Conservation (phyloP, 2,113 vertebrate genomes). For the Aphelocoma coerulescens region DNA sequence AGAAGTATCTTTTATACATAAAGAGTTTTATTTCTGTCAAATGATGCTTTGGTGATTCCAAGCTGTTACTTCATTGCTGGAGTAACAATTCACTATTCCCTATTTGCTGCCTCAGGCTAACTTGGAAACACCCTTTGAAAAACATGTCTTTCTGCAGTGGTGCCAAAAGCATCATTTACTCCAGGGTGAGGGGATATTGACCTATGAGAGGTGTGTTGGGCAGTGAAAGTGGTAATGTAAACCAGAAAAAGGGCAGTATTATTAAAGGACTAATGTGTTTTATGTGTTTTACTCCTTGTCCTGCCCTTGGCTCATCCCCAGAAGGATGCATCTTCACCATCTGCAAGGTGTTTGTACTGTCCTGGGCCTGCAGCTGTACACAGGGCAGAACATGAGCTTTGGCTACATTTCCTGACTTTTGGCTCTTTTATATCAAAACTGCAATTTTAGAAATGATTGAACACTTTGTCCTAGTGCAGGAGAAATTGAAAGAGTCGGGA, state of each 20-base stretch:
- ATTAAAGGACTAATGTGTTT: background rate
- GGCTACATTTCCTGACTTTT: background rate
- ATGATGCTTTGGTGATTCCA: background rate
- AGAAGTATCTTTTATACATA: background rate
- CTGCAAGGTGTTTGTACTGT: background rate
- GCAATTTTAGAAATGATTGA: background rate
- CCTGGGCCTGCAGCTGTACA: background rate
- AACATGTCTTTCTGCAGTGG: background rate
- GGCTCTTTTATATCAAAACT: background rate
- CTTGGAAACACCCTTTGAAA: background rate
- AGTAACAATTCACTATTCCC: background rate
- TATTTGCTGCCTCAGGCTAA: background rate
- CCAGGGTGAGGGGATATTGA: background rate
- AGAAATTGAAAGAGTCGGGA: background rate
- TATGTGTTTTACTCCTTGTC: background rate
- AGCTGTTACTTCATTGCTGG: background rate
- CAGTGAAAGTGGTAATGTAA: background rate
- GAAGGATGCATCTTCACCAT: background rate
- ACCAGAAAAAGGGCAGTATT: background rate
- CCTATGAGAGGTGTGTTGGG: background rate
- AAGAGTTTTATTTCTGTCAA: background rate
- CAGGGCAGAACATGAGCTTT: background rate
- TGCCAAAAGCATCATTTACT: background rate
- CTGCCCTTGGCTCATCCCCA: background rate
- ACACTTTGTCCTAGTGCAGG: background rate